A percentile compares a stretch with the other conserved stretches of the same genome.
Conservation (phyloP, 2,113 vertebrate genomes). For the Thymallus thymallus region DNA sequence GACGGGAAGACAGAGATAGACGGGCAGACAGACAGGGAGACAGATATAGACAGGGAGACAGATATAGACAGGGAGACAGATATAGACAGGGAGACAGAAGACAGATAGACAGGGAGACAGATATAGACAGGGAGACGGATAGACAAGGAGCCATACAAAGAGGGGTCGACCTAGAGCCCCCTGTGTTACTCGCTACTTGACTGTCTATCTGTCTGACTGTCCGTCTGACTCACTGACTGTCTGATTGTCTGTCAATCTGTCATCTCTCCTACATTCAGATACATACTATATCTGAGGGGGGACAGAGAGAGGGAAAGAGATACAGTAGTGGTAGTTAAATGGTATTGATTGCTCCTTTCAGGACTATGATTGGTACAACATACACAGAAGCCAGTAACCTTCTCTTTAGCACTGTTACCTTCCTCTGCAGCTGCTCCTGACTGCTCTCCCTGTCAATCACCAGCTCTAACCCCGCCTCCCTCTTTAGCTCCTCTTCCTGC, state of each 20-base stretch:
- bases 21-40: too few species aligned
- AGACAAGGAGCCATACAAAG: too few species aligned
- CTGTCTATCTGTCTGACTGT: conserved; percentile 11
- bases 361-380: too few species aligned
- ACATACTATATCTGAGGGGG: too few species aligned
- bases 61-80: too few species aligned
- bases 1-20: too few species aligned
- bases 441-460: conserved; percentile 80
- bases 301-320: not conserved
- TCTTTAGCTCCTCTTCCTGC: conserved; percentile 67
- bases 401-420: too few species aligned
- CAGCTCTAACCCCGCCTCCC: conserved; percentile 74
- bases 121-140: not conserved
- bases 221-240: not conserved
- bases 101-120: too few species aligned
- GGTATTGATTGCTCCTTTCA: not conserved
- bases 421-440: not conserved
- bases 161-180: not conserved
- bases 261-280: not conserved
- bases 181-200: not conserved
- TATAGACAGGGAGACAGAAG: too few species aligned
- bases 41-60: too few species aligned
- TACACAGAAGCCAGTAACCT: too few species aligned
- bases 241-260: not conserved
- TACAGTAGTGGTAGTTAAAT: too few species aligned